Evolutionary conservation across 2,888 invertebrate genomes (phyloP).

Genomic region (Rosalia funebris): DNA sequence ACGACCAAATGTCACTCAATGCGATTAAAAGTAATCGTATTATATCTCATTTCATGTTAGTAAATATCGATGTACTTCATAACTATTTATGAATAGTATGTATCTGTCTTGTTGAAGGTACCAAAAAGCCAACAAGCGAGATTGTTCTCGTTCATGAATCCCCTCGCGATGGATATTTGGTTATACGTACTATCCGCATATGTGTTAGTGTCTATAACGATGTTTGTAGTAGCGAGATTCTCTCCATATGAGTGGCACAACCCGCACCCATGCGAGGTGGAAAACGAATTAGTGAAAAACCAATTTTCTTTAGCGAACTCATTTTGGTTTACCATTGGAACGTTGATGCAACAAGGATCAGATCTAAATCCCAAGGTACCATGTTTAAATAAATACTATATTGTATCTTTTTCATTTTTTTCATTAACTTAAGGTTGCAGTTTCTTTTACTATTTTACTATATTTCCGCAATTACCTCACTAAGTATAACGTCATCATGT

Average conservation of each 20-base stretch:
- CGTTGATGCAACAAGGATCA: conserved; percentile 87
- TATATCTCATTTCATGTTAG: too few species aligned
- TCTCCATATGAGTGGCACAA: conserved; percentile 85
- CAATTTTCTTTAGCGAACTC: conserved; percentile 86
- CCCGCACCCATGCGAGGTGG: conserved; percentile 75
- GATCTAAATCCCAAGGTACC: conserved; percentile 80
- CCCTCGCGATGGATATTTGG: conserved; percentile 88
- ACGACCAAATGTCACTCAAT: too few species aligned
- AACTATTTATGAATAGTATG: too few species aligned
- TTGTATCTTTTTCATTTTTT: conserved; percentile 6
- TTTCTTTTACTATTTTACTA: too few species aligned
- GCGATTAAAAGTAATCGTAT: too few species aligned
- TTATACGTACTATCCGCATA: conserved; percentile 84
- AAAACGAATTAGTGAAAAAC: conserved; percentile 74
- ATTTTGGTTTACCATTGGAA: conserved; percentile 91
- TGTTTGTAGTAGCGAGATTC: conserved; percentile 83
- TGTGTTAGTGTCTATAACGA: conserved; percentile 78
- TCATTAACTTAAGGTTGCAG: too few species aligned
- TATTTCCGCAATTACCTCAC: too few species aligned
- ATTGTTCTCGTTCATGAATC: conserved; percentile 88
- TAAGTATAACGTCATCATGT: too few species aligned
- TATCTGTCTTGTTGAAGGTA: conserved; percentile 68
- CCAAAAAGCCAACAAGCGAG: conserved; percentile 76
- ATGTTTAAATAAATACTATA: conserved; percentile 1
- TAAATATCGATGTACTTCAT: too few species aligned